Conservation (phyloP, 2,797 vertebrate genomes). For the Hoplostethus atlanticus region DNA sequence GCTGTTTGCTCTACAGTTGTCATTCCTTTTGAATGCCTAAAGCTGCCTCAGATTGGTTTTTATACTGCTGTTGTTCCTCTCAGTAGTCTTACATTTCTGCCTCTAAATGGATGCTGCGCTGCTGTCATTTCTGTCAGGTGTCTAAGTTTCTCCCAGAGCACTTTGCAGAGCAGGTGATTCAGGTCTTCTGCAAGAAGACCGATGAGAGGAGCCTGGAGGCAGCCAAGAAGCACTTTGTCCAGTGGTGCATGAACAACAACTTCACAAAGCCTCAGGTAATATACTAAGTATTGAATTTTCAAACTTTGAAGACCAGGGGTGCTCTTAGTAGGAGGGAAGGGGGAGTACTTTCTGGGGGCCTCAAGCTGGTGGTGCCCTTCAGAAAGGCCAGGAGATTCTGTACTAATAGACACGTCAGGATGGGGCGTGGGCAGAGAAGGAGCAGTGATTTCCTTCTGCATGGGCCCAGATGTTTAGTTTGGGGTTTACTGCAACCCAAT, state of each 20-base stretch:
- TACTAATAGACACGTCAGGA: too few species aligned
- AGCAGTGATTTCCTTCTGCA: too few species aligned
- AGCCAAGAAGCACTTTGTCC: slow-evolving; percentile 89
- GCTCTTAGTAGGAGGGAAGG: too few species aligned
- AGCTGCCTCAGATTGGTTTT: not conserved
- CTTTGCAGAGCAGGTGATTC: slow-evolving; percentile 93
- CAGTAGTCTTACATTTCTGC: too few species aligned
- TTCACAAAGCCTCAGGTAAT: slow-evolving; percentile 92
- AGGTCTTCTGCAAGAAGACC: slow-evolving; percentile 90
- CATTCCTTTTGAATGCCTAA: not conserved
- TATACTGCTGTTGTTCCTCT: not conserved
- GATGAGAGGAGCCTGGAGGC: slow-evolving; percentile 81
- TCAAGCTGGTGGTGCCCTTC: too few species aligned
- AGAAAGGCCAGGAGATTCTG: too few species aligned
- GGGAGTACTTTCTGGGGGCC: too few species aligned
- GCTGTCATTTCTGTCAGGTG: slow-evolving; percentile 82
- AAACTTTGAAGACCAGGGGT: not conserved
- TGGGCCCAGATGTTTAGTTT: too few species aligned
- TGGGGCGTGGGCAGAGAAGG: too few species aligned
- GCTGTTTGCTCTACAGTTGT: not conserved
- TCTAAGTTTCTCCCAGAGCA: slow-evolving; percentile 90
- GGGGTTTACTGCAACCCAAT: not conserved
- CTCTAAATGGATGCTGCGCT: not conserved
- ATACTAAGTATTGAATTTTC: not conserved
- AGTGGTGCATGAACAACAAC: slow-evolving; percentile 90